Evolutionary conservation across 2,888 invertebrate species (phyloP).

Genomic region (Dysmachus trigonus): DNA sequence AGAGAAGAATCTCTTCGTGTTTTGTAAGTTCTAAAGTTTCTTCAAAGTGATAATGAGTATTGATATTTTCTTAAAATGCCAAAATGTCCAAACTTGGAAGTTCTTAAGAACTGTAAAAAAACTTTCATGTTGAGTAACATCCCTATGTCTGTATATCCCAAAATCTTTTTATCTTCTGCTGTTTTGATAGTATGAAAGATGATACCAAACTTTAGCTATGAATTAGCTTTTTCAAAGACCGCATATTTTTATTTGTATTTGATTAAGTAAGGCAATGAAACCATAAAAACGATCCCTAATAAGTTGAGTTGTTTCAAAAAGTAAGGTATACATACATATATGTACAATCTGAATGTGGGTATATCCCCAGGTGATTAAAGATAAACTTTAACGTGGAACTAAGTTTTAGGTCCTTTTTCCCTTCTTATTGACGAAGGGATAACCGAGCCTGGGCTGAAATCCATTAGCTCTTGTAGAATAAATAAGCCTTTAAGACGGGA

Average conservation of each 20-base stretch:
- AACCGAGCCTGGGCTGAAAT: neutral
- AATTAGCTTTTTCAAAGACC: no score
- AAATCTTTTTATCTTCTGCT: no score
- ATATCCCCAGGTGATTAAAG: neutral
- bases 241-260: neutral
- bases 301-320: neutral
- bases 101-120: no score
- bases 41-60: no score
- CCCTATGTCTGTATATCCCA: no score
- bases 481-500: conserved; percentile 27
- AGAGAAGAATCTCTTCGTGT: no score
- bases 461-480: conserved; percentile 15
- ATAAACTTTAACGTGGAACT: neutral
- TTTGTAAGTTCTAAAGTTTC: no score
- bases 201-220: no score
- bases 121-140: no score
- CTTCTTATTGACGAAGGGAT: neutral
- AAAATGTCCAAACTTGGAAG: no score
- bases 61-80: no score
- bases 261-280: neutral
- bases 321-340: neutral
- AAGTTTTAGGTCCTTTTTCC: neutral
- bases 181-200: no score
- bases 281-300: neutral
- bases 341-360: neutral